Evolutionary conservation across 2,797 vertebrate genomes (phyloP).

Genomic region (Phoxinus dragarum): DNA sequence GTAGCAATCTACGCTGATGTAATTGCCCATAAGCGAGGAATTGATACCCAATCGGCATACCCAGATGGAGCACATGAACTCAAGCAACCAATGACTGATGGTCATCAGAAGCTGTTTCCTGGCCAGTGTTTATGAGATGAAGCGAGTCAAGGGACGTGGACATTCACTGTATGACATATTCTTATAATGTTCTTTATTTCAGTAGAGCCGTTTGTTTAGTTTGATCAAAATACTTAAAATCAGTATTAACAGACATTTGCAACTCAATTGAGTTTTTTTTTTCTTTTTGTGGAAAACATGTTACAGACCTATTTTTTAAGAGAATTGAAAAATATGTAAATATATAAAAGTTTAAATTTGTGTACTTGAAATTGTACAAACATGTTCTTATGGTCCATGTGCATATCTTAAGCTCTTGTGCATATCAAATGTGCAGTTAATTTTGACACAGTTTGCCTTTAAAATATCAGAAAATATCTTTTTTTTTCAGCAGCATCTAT

Average conservation of each 20-base stretch:
- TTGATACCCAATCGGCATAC: conserved; percentile 1
- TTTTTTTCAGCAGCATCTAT: conserved; percentile 1
- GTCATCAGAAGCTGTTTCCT: conserved; percentile 22
- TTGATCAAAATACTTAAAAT: conserved; percentile 5
- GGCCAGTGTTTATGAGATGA: not conserved
- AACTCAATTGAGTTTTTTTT: conserved; percentile 17
- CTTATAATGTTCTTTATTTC: not conserved
- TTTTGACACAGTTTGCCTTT: conserved; percentile 39
- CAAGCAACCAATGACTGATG: conserved; percentile 22
- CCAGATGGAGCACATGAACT: conserved; percentile 35
- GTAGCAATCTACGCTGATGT: conserved; percentile 61
- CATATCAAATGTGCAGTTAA: conserved; percentile 12
- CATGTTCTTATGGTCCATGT: conserved; percentile 8
- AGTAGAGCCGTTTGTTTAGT: not conserved
- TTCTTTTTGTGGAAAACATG: conserved; percentile 1
- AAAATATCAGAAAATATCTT: conserved; percentile 9
- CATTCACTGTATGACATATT: conserved; percentile 18
- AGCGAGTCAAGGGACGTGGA: not conserved
- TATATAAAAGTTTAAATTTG: conserved; percentile 21
- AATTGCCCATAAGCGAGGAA: conserved; percentile 40
- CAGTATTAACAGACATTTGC: conserved; percentile 41
- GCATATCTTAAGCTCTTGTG: conserved; percentile 29
- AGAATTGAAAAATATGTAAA: conserved; percentile 19
- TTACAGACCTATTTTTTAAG: conserved; percentile 40
- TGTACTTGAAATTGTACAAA: conserved; percentile 42